A percentile compares a stretch with the other conserved stretches of the same genome.
Conservation (phyloP, 2,113 vertebrate species). For the Burhinus bistriatus region DNA sequence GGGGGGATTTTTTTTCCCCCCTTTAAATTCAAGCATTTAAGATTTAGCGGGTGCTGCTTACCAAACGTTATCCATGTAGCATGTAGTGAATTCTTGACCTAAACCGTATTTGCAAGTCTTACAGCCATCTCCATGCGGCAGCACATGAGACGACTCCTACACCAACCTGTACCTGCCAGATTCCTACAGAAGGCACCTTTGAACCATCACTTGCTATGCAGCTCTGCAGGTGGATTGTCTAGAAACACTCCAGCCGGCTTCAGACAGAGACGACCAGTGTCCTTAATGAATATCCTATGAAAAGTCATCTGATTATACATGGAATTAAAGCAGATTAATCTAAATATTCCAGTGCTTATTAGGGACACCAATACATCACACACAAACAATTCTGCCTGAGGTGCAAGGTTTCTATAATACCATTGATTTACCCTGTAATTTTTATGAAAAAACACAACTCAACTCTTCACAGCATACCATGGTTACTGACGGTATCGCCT, state of each 20-base stretch:
- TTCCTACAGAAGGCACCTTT: background rate
- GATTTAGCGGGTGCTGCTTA: background rate
- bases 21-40: background rate
- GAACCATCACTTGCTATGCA: too few relatives aligned
- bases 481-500: too few relatives aligned
- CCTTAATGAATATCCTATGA: background rate
- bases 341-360: background rate
- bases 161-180: background rate
- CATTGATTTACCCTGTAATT: background rate
- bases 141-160: background rate
- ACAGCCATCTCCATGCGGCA: background rate
- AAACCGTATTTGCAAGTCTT: background rate
- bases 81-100: background rate
- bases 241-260: background rate
- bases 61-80: background rate
- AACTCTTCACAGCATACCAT: background rate
- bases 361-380: background rate
- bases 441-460: background rate
- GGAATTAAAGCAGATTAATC: background rate
- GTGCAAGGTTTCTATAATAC: background rate
- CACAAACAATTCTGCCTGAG: background rate
- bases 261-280: background rate
- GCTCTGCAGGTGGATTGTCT: background rate
- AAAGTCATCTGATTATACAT: background rate
- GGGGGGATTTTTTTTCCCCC: background rate